phyloP scores from a whole-genome alignment of 2,113 vertebrate genomes.

The Neogale vison region DNA sequence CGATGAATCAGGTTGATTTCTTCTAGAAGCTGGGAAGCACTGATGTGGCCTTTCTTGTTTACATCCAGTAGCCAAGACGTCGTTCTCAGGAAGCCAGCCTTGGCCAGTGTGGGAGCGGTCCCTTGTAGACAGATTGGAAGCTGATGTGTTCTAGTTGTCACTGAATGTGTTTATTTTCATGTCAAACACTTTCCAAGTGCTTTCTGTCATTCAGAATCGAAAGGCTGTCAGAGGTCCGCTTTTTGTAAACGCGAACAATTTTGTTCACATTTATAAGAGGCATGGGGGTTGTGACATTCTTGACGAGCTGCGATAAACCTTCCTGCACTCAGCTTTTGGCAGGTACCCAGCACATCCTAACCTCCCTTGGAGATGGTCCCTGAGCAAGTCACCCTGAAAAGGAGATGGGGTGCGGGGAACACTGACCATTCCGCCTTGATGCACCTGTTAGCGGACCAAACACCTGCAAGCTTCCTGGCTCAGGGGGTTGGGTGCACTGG shows the following conservation, averaged over 20 bases:
- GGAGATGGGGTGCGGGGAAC: neutral
- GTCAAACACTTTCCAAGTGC: neutral
- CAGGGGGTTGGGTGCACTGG: neutral
- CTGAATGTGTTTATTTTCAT: neutral
- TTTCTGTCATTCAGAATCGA: neutral
- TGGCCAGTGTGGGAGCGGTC: neutral
- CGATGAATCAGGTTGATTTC: accelerated
- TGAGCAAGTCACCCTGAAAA: neutral
- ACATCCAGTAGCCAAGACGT: neutral
- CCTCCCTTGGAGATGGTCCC: neutral
- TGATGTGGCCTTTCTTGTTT: neutral
- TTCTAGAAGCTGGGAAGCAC: neutral
- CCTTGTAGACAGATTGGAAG: neutral
- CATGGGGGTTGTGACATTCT: neutral
- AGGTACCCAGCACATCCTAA: neutral
- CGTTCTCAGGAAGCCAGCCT: neutral
- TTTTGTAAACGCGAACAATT: neutral
- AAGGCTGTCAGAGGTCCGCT: neutral
- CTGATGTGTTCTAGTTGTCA: neutral
- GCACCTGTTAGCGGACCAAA: neutral
- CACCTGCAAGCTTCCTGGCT: neutral
- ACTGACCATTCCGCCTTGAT: neutral
- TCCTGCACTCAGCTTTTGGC: neutral
- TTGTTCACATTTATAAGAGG: neutral
- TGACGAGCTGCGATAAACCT: neutral